These are phyloP conservation scores for Neosalanx taihuensis DNA, from an alignment of 2,797 vertebrate genomes.

Conservation along the genomic window DNA sequence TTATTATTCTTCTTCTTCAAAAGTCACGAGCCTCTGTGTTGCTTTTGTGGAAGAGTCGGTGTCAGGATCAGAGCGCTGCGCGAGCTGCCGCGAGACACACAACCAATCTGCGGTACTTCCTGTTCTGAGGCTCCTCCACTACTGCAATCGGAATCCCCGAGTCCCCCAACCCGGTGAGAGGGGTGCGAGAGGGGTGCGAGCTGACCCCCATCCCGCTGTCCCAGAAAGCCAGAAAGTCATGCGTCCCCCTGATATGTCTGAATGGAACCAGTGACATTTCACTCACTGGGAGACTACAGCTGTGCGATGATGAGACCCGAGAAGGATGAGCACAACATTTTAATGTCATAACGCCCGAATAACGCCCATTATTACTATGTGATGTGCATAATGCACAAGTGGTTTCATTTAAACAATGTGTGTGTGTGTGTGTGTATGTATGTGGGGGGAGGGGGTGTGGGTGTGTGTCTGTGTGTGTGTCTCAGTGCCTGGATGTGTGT, in stretches of 20 bases:
- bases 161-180: too few species aligned
- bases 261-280: too few species aligned
- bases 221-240: background rate
- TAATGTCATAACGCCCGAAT: too few species aligned
- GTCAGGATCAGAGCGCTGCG: slow-evolving; percentile 54
- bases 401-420: too few species aligned
- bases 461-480: too few species aligned
- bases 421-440: too few species aligned
- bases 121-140: slow-evolving; percentile 67
- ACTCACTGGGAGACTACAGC: too few species aligned
- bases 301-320: background rate
- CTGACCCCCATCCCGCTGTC: background rate
- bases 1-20: too few species aligned
- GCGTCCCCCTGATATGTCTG: background rate
- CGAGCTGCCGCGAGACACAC: slow-evolving; percentile 46
- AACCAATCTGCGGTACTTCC: slow-evolving; percentile 71
- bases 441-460: too few species aligned
- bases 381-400: too few species aligned
- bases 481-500: too few species aligned
- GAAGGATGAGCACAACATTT: background rate
- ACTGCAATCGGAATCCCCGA: slow-evolving; percentile 57
- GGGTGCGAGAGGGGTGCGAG: background rate
- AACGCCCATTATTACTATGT: too few species aligned
- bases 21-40: slow-evolving; percentile 8
- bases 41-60: slow-evolving; percentile 35